These are phyloP conservation scores for Alviniconcha marisindica DNA, from an alignment of 1,140 invertebrate genomes.

Conservation along the genomic window DNA sequence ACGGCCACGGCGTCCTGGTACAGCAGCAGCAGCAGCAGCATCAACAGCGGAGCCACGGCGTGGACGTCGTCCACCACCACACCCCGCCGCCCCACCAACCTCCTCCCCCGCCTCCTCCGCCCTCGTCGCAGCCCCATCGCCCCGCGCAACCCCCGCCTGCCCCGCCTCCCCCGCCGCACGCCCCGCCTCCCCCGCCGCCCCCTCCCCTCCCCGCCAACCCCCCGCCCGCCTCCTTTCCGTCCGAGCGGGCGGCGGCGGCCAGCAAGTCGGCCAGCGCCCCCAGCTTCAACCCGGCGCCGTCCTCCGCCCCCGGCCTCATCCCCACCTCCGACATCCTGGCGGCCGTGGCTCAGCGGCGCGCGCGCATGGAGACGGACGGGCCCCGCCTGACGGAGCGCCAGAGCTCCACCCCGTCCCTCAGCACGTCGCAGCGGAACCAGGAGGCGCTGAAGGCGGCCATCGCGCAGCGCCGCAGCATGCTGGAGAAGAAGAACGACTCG, in stretches of 20 bases:
- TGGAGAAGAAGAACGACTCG: slow-evolving; percentile 56
- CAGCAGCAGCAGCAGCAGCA: too few species aligned
- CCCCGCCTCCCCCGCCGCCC: slow-evolving; percentile 50
- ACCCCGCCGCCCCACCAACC: slow-evolving; percentile 48
- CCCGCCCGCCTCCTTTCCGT: slow-evolving; percentile 23
- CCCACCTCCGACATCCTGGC: slow-evolving; percentile 58
- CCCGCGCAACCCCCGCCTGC: slow-evolving; percentile 47
- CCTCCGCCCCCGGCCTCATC: not conserved
- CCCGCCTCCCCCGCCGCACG: slow-evolving; percentile 52
- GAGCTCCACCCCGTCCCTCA: slow-evolving; percentile 38
- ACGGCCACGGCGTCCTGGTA: not conserved
- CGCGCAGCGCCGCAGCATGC: slow-evolving; percentile 57
- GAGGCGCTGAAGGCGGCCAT: slow-evolving; percentile 68
- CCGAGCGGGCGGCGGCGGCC: not conserved
- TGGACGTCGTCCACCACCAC: not conserved
- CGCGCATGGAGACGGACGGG: slow-evolving; percentile 60
- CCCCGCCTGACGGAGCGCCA: slow-evolving; percentile 52
- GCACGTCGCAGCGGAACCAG: slow-evolving; percentile 49
- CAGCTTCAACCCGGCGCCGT: not conserved
- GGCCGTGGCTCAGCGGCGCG: slow-evolving; percentile 59
- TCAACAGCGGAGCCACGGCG: not conserved
- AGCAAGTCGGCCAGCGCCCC: slow-evolving; percentile 7
- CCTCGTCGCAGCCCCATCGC: slow-evolving; percentile 43
- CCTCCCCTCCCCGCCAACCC: slow-evolving; percentile 47
- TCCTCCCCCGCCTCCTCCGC: slow-evolving; percentile 41